Evolutionary conservation across 1,140 invertebrate genomes (phyloP).

Genomic region (Tetraneura akinire): DNA sequence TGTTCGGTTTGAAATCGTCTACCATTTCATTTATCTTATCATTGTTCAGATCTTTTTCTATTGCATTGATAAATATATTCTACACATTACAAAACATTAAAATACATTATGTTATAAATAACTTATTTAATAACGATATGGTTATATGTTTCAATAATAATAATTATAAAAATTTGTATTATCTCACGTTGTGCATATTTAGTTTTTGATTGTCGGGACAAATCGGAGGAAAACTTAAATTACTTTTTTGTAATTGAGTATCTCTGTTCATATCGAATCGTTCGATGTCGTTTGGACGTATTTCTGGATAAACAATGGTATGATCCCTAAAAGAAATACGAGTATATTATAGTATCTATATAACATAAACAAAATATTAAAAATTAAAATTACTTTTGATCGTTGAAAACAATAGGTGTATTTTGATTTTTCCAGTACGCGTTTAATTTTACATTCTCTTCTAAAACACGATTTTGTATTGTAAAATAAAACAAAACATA

Average conservation of each 20-base stretch:
- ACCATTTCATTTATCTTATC: background rate
- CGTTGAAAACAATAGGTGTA: slow-evolving; percentile 23
- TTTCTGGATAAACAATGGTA: background rate
- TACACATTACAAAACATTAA: background rate
- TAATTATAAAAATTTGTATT: background rate
- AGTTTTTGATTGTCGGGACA: slow-evolving; percentile 14
- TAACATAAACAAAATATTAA: background rate
- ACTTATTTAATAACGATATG: background rate
- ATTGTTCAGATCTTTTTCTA: slow-evolving; percentile 1
- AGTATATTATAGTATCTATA: no score
- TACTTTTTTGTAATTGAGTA: background rate
- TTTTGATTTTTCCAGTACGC: slow-evolving; percentile 42
- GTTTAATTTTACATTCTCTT: slow-evolving; percentile 38
- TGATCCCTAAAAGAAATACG: background rate
- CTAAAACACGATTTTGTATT: background rate
- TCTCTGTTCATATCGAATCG: background rate
- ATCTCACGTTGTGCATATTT: slow-evolving; percentile 18
- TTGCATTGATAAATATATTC: slow-evolving; percentile 22
- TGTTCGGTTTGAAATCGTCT: slow-evolving; percentile 35
- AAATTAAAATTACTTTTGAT: slow-evolving; percentile 19
- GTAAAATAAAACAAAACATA: background rate
- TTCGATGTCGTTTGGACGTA: slow-evolving; percentile 10
- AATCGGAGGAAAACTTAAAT: slow-evolving; percentile 45
- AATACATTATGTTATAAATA: background rate
- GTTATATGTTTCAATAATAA: background rate